Base-by-base conservation (phyloP, 2,113 vertebrate species). In the Melanerpes formicivorus region DNA sequence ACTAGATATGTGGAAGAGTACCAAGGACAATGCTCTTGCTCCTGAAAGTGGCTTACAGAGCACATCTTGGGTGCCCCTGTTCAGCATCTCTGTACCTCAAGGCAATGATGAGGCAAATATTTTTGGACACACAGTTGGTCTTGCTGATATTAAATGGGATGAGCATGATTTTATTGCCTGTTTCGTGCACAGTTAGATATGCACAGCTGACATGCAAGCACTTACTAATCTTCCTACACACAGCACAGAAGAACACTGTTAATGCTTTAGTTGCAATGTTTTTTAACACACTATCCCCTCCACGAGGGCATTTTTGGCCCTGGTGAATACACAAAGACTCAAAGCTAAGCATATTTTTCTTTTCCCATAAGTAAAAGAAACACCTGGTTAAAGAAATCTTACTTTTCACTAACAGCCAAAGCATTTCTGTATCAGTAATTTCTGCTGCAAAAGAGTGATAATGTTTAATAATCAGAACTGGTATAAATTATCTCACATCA, bases 261-360 rank as follows among this genome's bases (percentile, higher is more conserved):
- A 54, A 40, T 4, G 17, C 34, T 26, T 84, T 21, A 75, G 11
- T 27, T 32, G 70, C 71, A 42, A 5, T 3, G 6, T 16, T 50
- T 17, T 59, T 18, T 59, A 77, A 40, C 10, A 25, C 3, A 18
- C 32, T 32, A 56, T 65, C 5, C 29, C 16, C n/a, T 59, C 16
- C 63, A 67, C 67, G 87, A 84, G 18, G 23, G 65, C 42, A 32
- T 52, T 40, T 40, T 52, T 29, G 55, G 18, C 18, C n/a, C 52
- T 8, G 34, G 27, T 0, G 0, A n/a, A 42, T 3, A 30, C 12
- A 42, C 1, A 1, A 64, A 48, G 9, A 46, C 66, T 34, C 14
- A 40, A 80, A 77, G 30, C 40, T 29, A 86, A 80, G 27, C 4
- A 56, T 67, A 64, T 44, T 67, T 55, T n/a, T 69, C 8, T 88